Conservation (phyloP, 1,140 invertebrate genomes). For the Pseudomyrmex dendroicus region DNA sequence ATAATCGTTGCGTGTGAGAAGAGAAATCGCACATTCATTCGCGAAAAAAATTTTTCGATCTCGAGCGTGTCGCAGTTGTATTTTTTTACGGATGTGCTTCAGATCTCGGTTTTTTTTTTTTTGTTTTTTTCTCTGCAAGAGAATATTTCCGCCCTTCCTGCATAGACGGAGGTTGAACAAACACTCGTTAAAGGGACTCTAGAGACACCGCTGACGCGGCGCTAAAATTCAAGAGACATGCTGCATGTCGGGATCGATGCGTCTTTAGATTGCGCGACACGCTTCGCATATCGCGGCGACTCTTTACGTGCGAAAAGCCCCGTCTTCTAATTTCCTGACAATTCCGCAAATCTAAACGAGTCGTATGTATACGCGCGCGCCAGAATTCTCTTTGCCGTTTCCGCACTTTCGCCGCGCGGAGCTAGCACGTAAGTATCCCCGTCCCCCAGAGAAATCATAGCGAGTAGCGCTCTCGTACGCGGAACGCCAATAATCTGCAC, state of each 20-base stretch:
- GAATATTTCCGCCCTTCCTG: not conserved
- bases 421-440: not conserved
- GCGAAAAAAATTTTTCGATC: not conserved
- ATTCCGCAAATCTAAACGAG: conserved; percentile 12
- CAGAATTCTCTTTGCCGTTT: conserved; percentile 12
- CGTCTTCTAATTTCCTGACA: conserved; percentile 27
- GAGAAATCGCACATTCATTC: not conserved
- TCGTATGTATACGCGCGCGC: too few relatives aligned
- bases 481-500: conserved; percentile 28
- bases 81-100: not conserved
- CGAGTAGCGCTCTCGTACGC: conserved; percentile 23
- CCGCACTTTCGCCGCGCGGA: conserved; percentile 6
- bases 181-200: not conserved
- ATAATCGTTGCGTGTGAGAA: not conserved
- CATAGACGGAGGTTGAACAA: not conserved
- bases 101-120: not conserved
- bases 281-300: not conserved
- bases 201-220: not conserved
- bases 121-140: not conserved
- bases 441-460: conserved; percentile 53
- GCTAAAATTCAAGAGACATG: not conserved
- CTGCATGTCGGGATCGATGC: conserved; percentile 18
- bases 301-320: not conserved
- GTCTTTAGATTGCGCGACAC: not conserved
- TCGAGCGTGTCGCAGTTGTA: not conserved